Conservation (phyloP, 2,888 invertebrate genomes). For the Dorcus parallelipipedus region DNA sequence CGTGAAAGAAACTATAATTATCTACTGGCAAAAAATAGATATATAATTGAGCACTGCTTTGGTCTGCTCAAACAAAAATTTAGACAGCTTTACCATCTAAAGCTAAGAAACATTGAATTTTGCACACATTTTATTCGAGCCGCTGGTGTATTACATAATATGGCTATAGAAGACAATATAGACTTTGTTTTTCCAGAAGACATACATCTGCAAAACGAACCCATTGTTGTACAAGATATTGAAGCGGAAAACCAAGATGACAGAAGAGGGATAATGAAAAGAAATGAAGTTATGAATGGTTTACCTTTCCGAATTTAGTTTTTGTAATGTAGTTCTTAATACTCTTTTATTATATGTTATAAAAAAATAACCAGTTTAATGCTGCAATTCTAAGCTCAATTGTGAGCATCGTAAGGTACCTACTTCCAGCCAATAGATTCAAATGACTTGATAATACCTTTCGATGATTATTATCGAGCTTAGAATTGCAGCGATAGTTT, state of each 20-base stretch:
- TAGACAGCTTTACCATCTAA: slow-evolving; percentile 13
- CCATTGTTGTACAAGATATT: background rate
- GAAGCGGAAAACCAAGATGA: background rate
- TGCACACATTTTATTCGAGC: slow-evolving; percentile 7
- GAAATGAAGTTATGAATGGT: background rate
- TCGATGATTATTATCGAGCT: no score
- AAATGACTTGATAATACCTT: no score
- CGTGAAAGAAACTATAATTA: slow-evolving; percentile 13
- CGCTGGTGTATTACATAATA: no score
- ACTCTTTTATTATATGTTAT: no score
- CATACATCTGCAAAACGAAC: background rate
- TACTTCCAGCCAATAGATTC: no score
- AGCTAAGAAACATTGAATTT: slow-evolving; percentile 5
- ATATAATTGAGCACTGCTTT: slow-evolving; percentile 16
- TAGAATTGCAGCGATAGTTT: no score
- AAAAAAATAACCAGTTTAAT: no score
- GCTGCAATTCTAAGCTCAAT: no score
- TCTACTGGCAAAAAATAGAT: slow-evolving; percentile 7
- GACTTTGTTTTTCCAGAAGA: background rate
- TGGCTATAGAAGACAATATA: no score
- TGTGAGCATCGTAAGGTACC: no score
- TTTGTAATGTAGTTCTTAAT: no score
- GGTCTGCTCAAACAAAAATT: slow-evolving; percentile 17
- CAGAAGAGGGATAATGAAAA: background rate
- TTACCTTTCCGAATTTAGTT: background rate